These are phyloP conservation scores for Pocillopora damicornis DNA, from an alignment of 64 coral and sea anemone species.

Conservation along the genomic window DNA sequence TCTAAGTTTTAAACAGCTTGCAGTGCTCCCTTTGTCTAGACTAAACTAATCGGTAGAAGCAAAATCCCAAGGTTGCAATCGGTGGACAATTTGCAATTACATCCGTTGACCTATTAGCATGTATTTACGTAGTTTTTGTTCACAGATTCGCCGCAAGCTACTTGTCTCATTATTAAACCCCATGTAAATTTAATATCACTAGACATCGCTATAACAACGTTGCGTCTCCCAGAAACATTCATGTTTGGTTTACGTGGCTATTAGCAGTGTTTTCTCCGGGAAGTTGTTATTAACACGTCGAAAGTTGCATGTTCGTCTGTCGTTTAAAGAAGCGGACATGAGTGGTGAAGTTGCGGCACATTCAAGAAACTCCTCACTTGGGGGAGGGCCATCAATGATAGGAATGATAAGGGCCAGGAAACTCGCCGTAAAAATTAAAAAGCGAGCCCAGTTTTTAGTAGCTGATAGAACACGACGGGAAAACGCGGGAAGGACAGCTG, in stretches of 20 bases:
- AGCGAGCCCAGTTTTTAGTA: slow-evolving; percentile 90
- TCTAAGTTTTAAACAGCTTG: background rate
- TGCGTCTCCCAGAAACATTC: slow-evolving; percentile 12
- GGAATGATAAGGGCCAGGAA: slow-evolving; percentile 97
- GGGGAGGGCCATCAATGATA: slow-evolving; percentile 72
- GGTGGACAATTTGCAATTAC: background rate
- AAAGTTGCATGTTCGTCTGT: background rate
- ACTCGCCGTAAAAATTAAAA: slow-evolving; percentile 89
- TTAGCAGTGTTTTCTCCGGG: background rate
- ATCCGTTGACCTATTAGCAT: slow-evolving; percentile 27
- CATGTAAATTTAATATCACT: slow-evolving; percentile 42
- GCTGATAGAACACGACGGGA: slow-evolving; percentile 64
- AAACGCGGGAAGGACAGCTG: slow-evolving; percentile 66
- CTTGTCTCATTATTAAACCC: slow-evolving; percentile 15
- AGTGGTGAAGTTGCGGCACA: slow-evolving; percentile 24
- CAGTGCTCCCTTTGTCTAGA: no score
- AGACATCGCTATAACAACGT: slow-evolving; percentile 29
- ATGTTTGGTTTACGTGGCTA: slow-evolving; percentile 11
- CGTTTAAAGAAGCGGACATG: slow-evolving; percentile 34
- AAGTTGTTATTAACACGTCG: background rate
- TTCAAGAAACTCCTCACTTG: slow-evolving; percentile 59
- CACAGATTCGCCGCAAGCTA: background rate
- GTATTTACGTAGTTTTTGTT: background rate
- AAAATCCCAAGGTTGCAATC: background rate
- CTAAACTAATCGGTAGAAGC: background rate